Conservation (phyloP, 1,140 invertebrate genomes). For the Frieseomelitta varia region DNA sequence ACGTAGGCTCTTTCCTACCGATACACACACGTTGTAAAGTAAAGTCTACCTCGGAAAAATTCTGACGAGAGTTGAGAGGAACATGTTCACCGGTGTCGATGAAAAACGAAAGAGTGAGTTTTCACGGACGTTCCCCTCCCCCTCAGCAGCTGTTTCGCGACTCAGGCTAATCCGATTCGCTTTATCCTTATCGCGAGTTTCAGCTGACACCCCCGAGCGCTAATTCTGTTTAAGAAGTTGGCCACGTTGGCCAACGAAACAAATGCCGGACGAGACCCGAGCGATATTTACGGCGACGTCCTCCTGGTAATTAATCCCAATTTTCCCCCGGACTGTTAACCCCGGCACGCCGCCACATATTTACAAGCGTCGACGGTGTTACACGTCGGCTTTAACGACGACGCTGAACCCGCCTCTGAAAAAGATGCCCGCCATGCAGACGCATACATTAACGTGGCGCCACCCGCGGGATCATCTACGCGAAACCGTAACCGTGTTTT, state of each 20-base stretch:
- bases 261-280: not conserved
- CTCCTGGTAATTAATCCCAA: constrained; percentile 40
- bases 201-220: constrained; percentile 9
- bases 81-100: not conserved
- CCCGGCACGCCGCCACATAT: not conserved
- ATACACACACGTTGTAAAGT: not conserved
- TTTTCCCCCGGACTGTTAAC: constrained; percentile 4
- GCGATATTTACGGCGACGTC: constrained; percentile 16
- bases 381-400: not conserved
- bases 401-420: not conserved
- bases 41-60: not conserved
- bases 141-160: not conserved
- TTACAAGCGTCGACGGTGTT: constrained; percentile 28
- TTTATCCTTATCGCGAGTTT: constrained; percentile 21
- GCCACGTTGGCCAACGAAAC: constrained; percentile 9
- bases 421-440: not conserved
- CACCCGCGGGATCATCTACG: constrained; percentile 14
- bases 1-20: not conserved
- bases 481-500: constrained; percentile 29
- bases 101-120: not conserved
- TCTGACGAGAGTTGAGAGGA: too few relatives aligned
- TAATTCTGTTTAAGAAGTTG: constrained; percentile 45
- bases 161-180: constrained; percentile 40
- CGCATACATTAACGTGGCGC: constrained; percentile 32
- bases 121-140: not conserved